Evolutionary conservation across 1,140 invertebrate species (phyloP), one percentile per base, ranked within the genome.

Genomic region (Copidosoma floridanum): DNA sequence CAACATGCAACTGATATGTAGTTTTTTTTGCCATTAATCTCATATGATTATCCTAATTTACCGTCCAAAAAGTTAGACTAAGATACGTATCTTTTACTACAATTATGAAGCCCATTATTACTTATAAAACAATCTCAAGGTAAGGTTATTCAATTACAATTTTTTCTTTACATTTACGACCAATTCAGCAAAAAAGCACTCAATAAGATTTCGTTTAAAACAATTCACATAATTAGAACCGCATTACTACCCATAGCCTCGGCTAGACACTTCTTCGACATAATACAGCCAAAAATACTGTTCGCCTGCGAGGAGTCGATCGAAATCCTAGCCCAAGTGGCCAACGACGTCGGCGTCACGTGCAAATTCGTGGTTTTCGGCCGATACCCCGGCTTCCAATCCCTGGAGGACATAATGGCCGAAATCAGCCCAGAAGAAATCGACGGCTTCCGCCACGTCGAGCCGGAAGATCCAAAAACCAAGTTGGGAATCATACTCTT

Each of bases 201-300:
- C n/a, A n/a, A n/a, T n/a, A n/a, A n/a, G n/a, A n/a, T n/a, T n/a
- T n/a, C n/a, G n/a, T n/a, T n/a, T n/a, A n/a, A n/a, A n/a, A n/a
- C n/a, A n/a, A n/a, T n/a, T n/a, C n/a, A n/a, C n/a, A n/a, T n/a
- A n/a, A n/a, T n/a, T n/a, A n/a, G n/a, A n/a, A n/a, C n/a, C n/a
- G n/a, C n/a, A n/a, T n/a, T n/a, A n/a, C n/a, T n/a, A 32, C 12
- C 23, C 7, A 18, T 35, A 51, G 48, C 6, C 1, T 18, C 16
- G 7, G 53, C 53, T 6, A 14, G 23, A 18, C 20, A 40, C n/a
- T 56, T 61, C 21, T 51, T 64, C 24, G 44, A 35, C 5, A 8
- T 46, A 10, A n/a, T 50, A 6, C 29, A 46, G 14, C 56, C 61
- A 16, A 63, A 58, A 37, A 21, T 63, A 32, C 58, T 58, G 14